Evolutionary conservation across 2,888 invertebrate species (phyloP).

Genomic region (Hoplodrina ambigua): DNA sequence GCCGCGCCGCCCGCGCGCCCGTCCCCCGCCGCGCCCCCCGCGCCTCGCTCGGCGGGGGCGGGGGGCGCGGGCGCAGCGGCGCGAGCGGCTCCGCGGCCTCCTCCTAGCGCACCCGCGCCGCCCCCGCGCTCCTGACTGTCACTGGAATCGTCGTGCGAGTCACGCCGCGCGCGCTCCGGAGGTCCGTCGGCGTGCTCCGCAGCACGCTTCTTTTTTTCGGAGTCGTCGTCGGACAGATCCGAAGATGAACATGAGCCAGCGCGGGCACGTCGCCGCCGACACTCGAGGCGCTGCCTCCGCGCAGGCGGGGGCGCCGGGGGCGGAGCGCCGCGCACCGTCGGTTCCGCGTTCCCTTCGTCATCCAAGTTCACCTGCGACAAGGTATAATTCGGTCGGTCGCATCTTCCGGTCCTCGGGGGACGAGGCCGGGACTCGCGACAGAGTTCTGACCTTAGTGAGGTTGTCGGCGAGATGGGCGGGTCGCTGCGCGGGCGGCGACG

Average conservation of each 20-base stretch:
- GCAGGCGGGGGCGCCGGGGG: conserved; percentile 80
- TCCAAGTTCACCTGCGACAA: conserved; percentile 76
- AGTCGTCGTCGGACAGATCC: conserved; percentile 97
- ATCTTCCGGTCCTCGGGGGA: conserved; percentile 28
- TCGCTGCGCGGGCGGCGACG: conserved; percentile 89
- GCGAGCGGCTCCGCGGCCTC: conserved; percentile 58
- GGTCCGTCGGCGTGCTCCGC: conserved; percentile 91
- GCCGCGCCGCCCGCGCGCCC: conserved; percentile 61
- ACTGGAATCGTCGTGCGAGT: conserved; percentile 96
- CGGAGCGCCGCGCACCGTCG: conserved; percentile 67
- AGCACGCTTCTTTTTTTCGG: conserved; percentile 95
- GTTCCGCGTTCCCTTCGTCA: conserved; percentile 73
- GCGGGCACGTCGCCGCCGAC: conserved; percentile 81
- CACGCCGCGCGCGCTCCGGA: conserved; percentile 92
- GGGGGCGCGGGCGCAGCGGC: conserved; percentile 67
- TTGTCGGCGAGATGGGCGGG: conserved; percentile 91
- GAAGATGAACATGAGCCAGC: conserved; percentile 97
- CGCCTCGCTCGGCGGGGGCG: conserved; percentile 69
- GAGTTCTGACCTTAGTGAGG: conserved; percentile 81
- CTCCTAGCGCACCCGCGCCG: conserved; percentile 89
- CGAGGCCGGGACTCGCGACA: conserved; percentile 21
- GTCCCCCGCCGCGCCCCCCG: conserved; percentile 70
- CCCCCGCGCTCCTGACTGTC: conserved; percentile 95
- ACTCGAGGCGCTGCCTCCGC: conserved; percentile 80
- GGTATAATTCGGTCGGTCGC: conserved; percentile 38